Conservation (phyloP, 1,140 invertebrate species). For the Pinna nobilis region DNA sequence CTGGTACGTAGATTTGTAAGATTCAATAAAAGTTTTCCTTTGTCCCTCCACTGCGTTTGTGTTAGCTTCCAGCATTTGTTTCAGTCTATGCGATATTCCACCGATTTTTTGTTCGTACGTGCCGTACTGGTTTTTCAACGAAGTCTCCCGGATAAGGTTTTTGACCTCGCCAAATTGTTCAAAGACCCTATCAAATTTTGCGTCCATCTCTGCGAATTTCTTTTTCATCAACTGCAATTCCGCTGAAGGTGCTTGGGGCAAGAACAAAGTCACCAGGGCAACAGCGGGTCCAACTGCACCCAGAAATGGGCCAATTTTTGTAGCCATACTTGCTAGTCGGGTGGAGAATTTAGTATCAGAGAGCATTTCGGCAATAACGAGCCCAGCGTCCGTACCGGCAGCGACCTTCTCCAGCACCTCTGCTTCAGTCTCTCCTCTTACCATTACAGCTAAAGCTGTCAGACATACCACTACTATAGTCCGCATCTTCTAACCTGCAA, state of each 20-base stretch:
- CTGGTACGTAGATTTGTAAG: background rate
- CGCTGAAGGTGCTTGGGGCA: background rate
- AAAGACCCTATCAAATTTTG: background rate
- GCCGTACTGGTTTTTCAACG: background rate
- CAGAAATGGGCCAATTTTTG: background rate
- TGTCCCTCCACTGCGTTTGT: background rate
- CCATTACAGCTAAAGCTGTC: too few relatives aligned
- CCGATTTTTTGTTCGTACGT: background rate
- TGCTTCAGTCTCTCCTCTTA: background rate
- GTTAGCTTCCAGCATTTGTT: background rate
- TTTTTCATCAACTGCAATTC: background rate
- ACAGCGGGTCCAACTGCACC: background rate
- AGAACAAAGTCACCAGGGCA: background rate
- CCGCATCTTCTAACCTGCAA: too few relatives aligned
- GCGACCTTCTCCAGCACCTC: background rate
- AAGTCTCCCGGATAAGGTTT: background rate
- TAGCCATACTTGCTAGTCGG: background rate
- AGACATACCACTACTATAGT: too few relatives aligned
- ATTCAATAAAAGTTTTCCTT: background rate
- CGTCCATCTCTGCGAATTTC: conserved; percentile 1
- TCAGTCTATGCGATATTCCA: background rate
- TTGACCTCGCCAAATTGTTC: background rate
- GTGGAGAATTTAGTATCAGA: background rate
- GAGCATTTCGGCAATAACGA: background rate
- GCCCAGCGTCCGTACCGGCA: background rate